Base-by-base conservation (phyloP, 2,113 vertebrate species). In the Neodon shergylaensis region DNA sequence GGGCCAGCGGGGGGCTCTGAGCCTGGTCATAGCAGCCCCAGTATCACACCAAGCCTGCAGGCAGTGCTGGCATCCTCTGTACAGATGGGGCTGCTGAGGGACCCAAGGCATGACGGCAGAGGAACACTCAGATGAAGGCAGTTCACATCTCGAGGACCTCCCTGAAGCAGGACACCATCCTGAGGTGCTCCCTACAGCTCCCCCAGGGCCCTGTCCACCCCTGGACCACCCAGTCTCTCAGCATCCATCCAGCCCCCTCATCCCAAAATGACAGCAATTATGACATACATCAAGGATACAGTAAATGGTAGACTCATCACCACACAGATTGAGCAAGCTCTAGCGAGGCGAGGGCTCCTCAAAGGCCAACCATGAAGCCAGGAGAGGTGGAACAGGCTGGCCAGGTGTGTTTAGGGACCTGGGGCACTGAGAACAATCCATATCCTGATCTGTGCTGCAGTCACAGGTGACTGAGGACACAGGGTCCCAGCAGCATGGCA, bases 1-100 rank as follows among this genome's bases (percentile, higher is more conserved):
- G 63, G 68, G 54, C 87, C 70, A 58, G 95, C 93, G 36, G 89
- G 89, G 94, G 78, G 95, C 72, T 78, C 89, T 24, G 86, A 54
- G 79, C 58, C 66, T 42, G 4, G 88, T n/a, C 78, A 8, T 76
- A 77, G 82, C 47, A 42, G 52, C 28, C 54, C 39, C 52, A 42
- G 70, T 3, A 39, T 54, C 10, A 19, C 87, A 7, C 42, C 36
- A 58, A 58, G 58, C 68, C 44, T 54, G 24, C 24, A 24, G 49
- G 39, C 3, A 16, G 39, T 74, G 10, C 26, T 33, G 16, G 47
- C 28, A 74, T 73, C 36, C 3, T 74, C 68, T 42, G 11, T 19
- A 42, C n/a, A n/a, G 66, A n/a, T 17, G 68, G 44, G 68, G 14
- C 36, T 26, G 49, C 22, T 31, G 33, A 87, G 65, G 44, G 47